Evolutionary conservation across 2,113 vertebrate genomes (phyloP), one percentile per base, ranked within the genome.

Genomic region (Phoxinus phoxinus): DNA sequence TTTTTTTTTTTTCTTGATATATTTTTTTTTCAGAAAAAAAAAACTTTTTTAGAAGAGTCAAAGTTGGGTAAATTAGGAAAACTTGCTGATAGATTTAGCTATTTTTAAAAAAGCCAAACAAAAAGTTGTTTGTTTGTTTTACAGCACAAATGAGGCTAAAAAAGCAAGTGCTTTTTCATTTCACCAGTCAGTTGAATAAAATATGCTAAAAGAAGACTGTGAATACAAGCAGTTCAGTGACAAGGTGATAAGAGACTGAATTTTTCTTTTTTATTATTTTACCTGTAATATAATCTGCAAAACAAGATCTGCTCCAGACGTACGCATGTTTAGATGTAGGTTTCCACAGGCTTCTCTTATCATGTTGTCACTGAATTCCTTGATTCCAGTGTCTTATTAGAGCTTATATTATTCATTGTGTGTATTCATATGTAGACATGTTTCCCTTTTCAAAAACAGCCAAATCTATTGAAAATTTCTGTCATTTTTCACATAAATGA

Each of bases 341-440:
- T 76, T 76, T 51, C 44, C 48, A 76, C 44, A 53, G 74, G 46
- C 44, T 76, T 48, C 74, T 76, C 74, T 76, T 53, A 76, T 76
- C 74, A 48, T 30, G 74, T 32, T 76, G 74, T 53, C 74, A 76
- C 44, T 25, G 71, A 74, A 74, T 17, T 46, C 41, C 71, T 73
- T 73, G 41, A 73, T 76, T 32, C 48, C 25, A 53, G 25, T 21
- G 8, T 48, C 48, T 76, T 76, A 76, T 76, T 53, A 53, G 74
- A 76, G 74, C 27, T 76, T 53, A 76, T 48, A 53, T 76, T 76
- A 76, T 48, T 76, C 74, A 76, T 51, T 53, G 74, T 19, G 13
- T 41, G 41, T 41, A 41, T 41, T 41, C 41, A 41, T 41, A 9
- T 41, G 41, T 41, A 41, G 41, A 41, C 41, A 46, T 30, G 25